Evolutionary conservation across 2,888 invertebrate species (phyloP).

Genomic region (Zaprionus bogoriensis): DNA sequence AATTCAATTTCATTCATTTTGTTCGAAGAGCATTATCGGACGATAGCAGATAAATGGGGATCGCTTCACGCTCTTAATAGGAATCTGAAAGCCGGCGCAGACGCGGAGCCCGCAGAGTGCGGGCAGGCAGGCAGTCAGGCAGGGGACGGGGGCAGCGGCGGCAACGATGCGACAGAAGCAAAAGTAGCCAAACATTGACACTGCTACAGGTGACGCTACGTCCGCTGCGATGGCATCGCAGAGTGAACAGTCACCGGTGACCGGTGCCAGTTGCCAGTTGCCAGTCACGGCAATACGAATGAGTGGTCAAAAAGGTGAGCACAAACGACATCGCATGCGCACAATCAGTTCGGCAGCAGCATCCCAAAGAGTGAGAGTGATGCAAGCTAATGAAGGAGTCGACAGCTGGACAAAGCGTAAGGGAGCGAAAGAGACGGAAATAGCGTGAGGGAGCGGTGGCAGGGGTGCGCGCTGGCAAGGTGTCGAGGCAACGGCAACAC

Average conservation of each 20-base stretch:
- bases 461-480: slow-evolving; percentile 36
- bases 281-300: slow-evolving; percentile 63
- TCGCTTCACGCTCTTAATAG: slow-evolving; percentile 83
- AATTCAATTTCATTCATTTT: slow-evolving; percentile 83
- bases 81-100: slow-evolving; percentile 35
- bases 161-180: slow-evolving; percentile 68
- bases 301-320: slow-evolving; percentile 79
- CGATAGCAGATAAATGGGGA: slow-evolving; percentile 83
- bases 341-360: slow-evolving; percentile 66
- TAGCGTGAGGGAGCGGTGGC: not conserved
- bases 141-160: slow-evolving; percentile 1
- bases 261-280: not conserved
- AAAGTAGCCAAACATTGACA: slow-evolving; percentile 63
- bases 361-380: slow-evolving; percentile 35
- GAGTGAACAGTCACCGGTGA: not conserved
- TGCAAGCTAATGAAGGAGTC: slow-evolving; percentile 4
- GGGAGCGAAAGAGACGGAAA: not conserved
- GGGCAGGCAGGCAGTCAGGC: too few relatives aligned
- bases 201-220: slow-evolving; percentile 46
- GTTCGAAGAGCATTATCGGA: slow-evolving; percentile 83
- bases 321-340: slow-evolving; percentile 80
- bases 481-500: slow-evolving; percentile 55
- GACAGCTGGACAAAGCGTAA: not conserved
- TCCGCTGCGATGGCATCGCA: not conserved
- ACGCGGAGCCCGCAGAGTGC: not conserved